Evolutionary conservation across 2,888 invertebrate species (phyloP), one percentile per base, ranked within the genome.

Genomic region (Drosophila acutilabella): DNA sequence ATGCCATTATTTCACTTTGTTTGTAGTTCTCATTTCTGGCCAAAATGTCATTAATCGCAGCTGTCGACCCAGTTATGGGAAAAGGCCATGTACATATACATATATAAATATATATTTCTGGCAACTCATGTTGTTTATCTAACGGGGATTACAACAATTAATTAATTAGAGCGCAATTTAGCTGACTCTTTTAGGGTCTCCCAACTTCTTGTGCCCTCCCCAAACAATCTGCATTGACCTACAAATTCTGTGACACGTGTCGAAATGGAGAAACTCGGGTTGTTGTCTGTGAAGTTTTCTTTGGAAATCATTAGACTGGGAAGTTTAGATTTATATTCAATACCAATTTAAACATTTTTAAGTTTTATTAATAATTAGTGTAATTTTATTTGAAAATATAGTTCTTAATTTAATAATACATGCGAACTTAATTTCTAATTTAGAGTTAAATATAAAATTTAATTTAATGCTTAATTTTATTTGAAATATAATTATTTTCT

Each of bases 121-220:
- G 48, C 84, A 59, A 68, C 64, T 87, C 68, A 66, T 71, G 73
- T 56, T 81, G 72, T 59, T 87, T 83, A 87, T 75, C 78, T 75
- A 68, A 58, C 71, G 54, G 65, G 77, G 71, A 79, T 74, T 74
- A 79, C 60, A 79, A 64, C 80, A 79, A 85, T 88, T 79, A 88
- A 82, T 88, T 88, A 70, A 74, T 81, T 79, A 52, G 47, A 57
- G 44, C 69, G 1, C 26, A 48, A 38, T 23, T 41, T 40, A 26
- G 41, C 16, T 48, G 38, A 14, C 56, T 45, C 36, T 16, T 26
- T 2, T 10, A 36, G 23, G 14, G 23, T 4, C 5, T 50, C 20
- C 42, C 16, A 8, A 10, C 20, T 10, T 33, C 18, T 33, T 13
- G 36, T 36, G 4, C 13, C 36, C 36, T n/a, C 5, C n/a, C 41